These are phyloP conservation scores for Hemichromis elongatus DNA, from an alignment of 2,113 vertebrate genomes.

Conservation along the genomic window DNA sequence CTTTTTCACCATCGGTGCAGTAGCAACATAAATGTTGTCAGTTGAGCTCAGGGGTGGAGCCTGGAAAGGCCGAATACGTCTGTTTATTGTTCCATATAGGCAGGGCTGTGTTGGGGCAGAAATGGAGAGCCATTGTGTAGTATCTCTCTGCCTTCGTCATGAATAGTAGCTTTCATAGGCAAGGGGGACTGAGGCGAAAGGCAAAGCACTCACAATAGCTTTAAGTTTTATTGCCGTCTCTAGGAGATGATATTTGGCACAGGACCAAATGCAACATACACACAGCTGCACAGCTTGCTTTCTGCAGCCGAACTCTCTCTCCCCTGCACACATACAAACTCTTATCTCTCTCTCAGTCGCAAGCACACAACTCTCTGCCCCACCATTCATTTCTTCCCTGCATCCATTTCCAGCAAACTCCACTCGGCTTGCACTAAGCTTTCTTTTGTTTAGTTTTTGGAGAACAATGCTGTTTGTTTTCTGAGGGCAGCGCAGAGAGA, in stretches of 20 bases:
- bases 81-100: conserved; percentile 68
- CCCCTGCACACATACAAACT: conserved; percentile 20
- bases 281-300: conserved; percentile 50
- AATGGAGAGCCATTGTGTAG: conserved; percentile 65
- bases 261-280: conserved; percentile 51
- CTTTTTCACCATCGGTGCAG: conserved; percentile 18
- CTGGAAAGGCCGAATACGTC: conserved; percentile 59
- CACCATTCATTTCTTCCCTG: conserved; percentile 32
- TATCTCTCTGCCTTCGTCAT: conserved; percentile 59
- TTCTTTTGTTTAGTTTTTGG: conserved; percentile 39
- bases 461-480: conserved; percentile 65
- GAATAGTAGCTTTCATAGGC: conserved; percentile 72
- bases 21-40: conserved; percentile 1
- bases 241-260: conserved; percentile 52
- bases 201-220: conserved; percentile 63
- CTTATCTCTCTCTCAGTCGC: conserved; percentile 26
- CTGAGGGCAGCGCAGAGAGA: conserved; percentile 37
- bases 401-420: conserved; percentile 53
- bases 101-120: conserved; percentile 58
- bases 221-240: conserved; percentile 61
- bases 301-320: conserved; percentile 21
- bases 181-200: conserved; percentile 20
- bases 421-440: conserved; percentile 16
- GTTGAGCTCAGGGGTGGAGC: conserved; percentile 29
- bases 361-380: conserved; percentile 7